These are phyloP conservation scores for Rallus limicola DNA, from an alignment of 2,113 vertebrate species.

Conservation along the genomic window DNA sequence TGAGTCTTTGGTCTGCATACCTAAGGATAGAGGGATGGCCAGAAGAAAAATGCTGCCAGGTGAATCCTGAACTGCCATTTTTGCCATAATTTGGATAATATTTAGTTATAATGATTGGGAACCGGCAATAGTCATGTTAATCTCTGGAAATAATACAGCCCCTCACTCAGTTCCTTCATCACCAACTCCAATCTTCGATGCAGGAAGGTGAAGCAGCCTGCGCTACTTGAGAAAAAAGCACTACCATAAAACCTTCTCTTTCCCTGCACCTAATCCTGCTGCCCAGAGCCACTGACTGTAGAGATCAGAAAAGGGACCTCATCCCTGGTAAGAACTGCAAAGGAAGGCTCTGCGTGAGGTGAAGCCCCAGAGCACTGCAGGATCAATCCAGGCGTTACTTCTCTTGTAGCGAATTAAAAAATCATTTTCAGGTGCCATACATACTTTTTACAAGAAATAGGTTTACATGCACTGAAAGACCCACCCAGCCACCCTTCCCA, in stretches of 20 bases:
- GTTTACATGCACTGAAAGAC: not conserved
- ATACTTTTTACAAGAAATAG: not conserved
- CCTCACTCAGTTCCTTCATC: not conserved
- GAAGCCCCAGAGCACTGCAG: not conserved
- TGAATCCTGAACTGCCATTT: not conserved
- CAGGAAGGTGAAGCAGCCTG: not conserved
- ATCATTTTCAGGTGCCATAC: not conserved
- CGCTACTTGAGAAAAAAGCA: not conserved
- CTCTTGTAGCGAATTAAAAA: not conserved
- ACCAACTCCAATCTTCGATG: accelerated
- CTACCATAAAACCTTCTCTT: not conserved
- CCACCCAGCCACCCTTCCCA: not conserved
- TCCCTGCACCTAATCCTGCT: not conserved
- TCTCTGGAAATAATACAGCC: not conserved
- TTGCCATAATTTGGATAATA: not conserved
- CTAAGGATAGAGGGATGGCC: not conserved
- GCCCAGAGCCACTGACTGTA: not conserved
- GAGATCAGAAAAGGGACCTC: not conserved
- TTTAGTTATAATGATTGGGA: not conserved
- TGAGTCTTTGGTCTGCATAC: not conserved
- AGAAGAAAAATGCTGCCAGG: not conserved
- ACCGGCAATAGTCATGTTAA: not conserved
- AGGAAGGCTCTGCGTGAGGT: not conserved
- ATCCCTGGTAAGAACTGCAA: too few relatives aligned
- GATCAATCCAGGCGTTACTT: not conserved